Base-by-base conservation (phyloP, 2,888 invertebrate genomes). In the Drosophila parthenogenetica region DNA sequence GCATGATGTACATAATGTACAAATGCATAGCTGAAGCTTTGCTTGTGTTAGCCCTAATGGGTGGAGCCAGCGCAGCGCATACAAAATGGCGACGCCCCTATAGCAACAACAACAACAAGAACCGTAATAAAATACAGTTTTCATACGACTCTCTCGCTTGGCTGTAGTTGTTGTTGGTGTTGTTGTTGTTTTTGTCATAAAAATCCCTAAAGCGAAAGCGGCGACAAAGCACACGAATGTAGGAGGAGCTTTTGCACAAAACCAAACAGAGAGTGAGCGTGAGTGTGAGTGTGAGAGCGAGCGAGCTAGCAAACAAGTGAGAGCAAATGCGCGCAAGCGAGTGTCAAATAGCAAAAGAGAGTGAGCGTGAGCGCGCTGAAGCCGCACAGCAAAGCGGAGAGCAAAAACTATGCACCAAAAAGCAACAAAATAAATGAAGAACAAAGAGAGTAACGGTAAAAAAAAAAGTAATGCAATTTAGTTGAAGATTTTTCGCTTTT, bases 21-120 rank as follows among this genome's bases (percentile, higher is more conserved):
- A 51, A 43, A 22, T 48, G 39, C 19, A 51, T 68, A 45, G 43
- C 39, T 59, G 45, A 8, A 51, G 50, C 57, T 65, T 60, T 71
- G 77, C 46, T 63, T 40, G 37, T 45, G 42, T 53, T 48, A 74
- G 61, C 22, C 25, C n/a, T 51, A 73, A 66, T 61, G 67, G 83
- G 83, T 39, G 84, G 89, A 85, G 89, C 83, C 69, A 67, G 55
- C 40, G 39, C 67, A 69, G 48, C 67, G 67, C 57, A 73, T 32
- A 77, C 77, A 55, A 60, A 70, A 71, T 74, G 79, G 89, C 79
- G 82, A 60, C 89, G 83, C 89, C 83, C 82, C 68, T 74, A 84
- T 71, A 61, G 32, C 19, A 68, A 16, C 49, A 29, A 35, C 53
- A 62, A 16, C 46, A 48, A 14, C 46, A 62, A 11, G 3, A 29